These are phyloP conservation scores for Hoplodrina ambigua DNA, from an alignment of 2,888 invertebrate species.

Conservation along the genomic window DNA sequence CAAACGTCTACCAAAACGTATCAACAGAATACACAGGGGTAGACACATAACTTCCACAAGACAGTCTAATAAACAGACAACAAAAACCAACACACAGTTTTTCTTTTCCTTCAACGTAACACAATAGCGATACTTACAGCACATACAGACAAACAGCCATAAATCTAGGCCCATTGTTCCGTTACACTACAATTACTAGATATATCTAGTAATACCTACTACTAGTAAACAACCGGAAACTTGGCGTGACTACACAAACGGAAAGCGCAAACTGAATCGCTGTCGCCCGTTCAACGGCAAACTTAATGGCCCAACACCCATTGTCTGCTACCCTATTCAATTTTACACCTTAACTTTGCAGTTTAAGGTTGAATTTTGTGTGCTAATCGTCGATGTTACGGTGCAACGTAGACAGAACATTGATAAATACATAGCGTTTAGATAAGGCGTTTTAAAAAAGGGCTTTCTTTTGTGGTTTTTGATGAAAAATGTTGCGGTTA, in stretches of 20 bases:
- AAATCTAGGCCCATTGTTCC: conserved; percentile 55
- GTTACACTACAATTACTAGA: conserved; percentile 50
- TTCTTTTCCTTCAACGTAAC: conserved; percentile 10
- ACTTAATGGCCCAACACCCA: conserved; percentile 63
- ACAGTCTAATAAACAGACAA: conserved; percentile 44
- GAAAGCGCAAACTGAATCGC: conserved; percentile 64
- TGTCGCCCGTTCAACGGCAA: conserved; percentile 51
- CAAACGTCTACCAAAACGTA: conserved; percentile 8
- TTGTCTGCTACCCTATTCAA: conserved; percentile 33
- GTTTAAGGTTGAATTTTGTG: conserved; percentile 8
- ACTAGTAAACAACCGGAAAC: conserved; percentile 60
- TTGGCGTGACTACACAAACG: conserved; percentile 60
- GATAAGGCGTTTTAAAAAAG: conserved; percentile 65
- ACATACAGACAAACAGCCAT: conserved; percentile 35
- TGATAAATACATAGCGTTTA: conserved; percentile 66
- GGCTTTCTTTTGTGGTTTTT: conserved; percentile 59
- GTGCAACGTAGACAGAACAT: conserved; percentile 58
- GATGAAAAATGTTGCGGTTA: conserved; percentile 65
- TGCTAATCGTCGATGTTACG: conserved; percentile 6
- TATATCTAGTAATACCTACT: conserved; percentile 48
- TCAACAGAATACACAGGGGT: conserved; percentile 11
- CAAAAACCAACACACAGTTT: conserved; percentile 44
- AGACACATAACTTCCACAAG: conserved; percentile 24
- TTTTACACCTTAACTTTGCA: conserved; percentile 7
- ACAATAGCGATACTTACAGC: conserved; percentile 39